Conservation (phyloP, 2,113 vertebrate genomes). For the Ariopsis seemanni region DNA sequence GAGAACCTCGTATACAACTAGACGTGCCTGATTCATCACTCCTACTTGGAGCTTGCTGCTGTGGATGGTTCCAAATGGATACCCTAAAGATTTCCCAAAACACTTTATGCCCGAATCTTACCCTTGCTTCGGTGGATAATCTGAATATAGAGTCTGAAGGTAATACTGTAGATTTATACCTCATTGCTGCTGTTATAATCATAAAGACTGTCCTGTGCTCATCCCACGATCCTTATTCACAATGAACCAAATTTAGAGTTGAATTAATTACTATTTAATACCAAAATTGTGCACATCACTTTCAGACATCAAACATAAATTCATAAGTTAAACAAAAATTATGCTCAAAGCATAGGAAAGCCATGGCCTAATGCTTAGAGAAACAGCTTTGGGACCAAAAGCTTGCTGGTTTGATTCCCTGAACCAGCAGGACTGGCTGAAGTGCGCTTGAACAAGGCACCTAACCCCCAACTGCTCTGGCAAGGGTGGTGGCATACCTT, state of each 20-base stretch:
- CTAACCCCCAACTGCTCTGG: too few species aligned
- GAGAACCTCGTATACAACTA: slow-evolving; percentile 12
- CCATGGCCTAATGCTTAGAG: too few species aligned
- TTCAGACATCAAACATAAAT: not conserved
- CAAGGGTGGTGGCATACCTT: too few species aligned
- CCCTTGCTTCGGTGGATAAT: not conserved
- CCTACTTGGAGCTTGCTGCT: not conserved
- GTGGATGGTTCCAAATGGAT: not conserved
- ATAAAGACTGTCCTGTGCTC: too few species aligned
- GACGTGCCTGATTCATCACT: slow-evolving; percentile 2
- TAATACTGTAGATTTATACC: not conserved
- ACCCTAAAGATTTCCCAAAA: not conserved
- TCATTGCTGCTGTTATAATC: not conserved
- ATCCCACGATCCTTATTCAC: not conserved
- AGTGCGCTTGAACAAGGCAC: too few species aligned
- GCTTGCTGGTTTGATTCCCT: too few species aligned
- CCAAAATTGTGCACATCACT: not conserved
- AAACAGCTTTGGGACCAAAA: too few species aligned
- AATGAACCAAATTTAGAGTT: not conserved
- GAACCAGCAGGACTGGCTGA: too few species aligned
- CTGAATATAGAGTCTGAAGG: too few species aligned
- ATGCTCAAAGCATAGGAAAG: too few species aligned
- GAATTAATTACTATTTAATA: not conserved
- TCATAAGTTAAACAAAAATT: too few species aligned
- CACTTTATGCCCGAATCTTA: not conserved